Evolutionary conservation across 1,140 invertebrate species (phyloP), one percentile per base, ranked within the genome.

Genomic region (Choristoneura fumiferana): DNA sequence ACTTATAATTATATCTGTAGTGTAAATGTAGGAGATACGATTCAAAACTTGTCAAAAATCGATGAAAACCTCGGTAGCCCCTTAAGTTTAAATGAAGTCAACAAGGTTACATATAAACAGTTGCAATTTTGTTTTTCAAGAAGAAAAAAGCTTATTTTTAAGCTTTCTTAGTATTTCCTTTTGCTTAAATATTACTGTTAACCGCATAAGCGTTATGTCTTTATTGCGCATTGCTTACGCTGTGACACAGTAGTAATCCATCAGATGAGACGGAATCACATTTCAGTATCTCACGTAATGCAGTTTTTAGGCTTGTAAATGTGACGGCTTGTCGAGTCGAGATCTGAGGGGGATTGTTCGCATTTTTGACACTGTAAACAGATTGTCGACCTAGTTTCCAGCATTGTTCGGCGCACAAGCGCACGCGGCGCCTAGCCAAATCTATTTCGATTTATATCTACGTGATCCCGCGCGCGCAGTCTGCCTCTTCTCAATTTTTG

Each of bases 401-500:
- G 80, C 73, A 84, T 84, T 82, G 81, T 84, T 79, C 67, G 60
- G 67, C 59, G 59, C 65, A 71, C 59, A 63, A 53, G 65, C 67
- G 67, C 55, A 67, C 67, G 65, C 69, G 81, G 81, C 81, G 78
- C 72, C 60, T 75, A 71, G 81, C 81, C 81, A 84, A 84, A 72
- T 79, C 81, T 84, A 84, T 84, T 84, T 84, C 65, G 56, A 81
- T 75, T 78, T 80, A 77, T 76, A 79, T 78, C 73, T 73, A 67
- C 67, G 43, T 12, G 43, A 9, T 22, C 43, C 67, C 62, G 69
- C 68, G 67, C 60, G 60, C 72, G 67, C 64, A 60, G 70, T 76
- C 73, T 82, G 72, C 63, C 55, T 66, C 63, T 17, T 61, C 60
- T 69, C 58, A 69, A 63, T 77, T 78, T 83, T 81, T 78, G 77